Evolutionary conservation across 2,888 invertebrate genomes (phyloP), one percentile per base, ranked within the genome.

Genomic region (Frankliniella fusca): DNA sequence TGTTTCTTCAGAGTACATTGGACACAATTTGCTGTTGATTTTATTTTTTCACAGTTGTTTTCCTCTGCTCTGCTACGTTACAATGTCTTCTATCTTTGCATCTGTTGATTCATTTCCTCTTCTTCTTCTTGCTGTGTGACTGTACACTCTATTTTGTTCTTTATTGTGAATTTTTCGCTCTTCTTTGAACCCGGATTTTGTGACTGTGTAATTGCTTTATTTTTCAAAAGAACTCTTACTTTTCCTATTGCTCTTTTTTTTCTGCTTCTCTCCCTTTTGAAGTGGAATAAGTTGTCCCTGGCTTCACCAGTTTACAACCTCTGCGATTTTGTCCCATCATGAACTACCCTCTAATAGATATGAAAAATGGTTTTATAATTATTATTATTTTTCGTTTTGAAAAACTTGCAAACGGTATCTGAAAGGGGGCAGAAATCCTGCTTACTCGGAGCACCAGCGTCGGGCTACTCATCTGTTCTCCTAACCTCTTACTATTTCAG

Each of bases 51-150:
- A 76, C 70, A 76, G 70, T 76, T 76, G 27, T 23, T 76, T 27
- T 76, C 8, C 70, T 27, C 70, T 27, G 70, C 10, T 76, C 27
- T 3, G 12, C 27, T 76, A 27, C 27, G 23, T 76, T 27, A 27
- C 23, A 23, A 76, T 76, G 12, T 76, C 70, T 27, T 76, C 27
- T 76, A 10, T 38, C 38, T 38, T 49, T 80, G 80, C 80, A n/a
- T 50, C 80, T 81, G 80, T 83, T 80, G n/a, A 76, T 49, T 80
- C 79, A 27, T 80, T 80, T 83, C 54, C 48, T 81, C 79, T 82
- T 49, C 79, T 28, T 83, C 61, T 82, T 28, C 76, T 28, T 83
- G 80, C 84, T 84, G 82, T 80, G 81, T 83, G 81, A 76, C 82
- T 82, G 80, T 82, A 81, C 65, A 82, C 76, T 80, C 80, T 83